Base-by-base conservation (phyloP, 2,797 vertebrate genomes). In the Gymnopithys bicolor region DNA sequence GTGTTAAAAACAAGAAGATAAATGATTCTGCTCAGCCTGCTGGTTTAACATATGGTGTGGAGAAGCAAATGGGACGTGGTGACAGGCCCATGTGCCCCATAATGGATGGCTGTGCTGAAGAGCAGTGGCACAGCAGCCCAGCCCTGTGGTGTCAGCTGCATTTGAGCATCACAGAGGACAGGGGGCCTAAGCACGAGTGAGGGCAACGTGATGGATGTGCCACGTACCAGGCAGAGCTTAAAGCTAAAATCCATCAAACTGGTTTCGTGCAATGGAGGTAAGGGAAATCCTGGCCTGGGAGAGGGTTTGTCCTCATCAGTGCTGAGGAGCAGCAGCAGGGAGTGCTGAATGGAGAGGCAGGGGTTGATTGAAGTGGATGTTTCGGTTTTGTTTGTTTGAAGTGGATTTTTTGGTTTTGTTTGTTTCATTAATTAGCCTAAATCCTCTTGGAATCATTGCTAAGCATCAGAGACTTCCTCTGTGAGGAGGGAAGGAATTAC, bases 181-280 rank as follows among this genome's bases (percentile, higher is more conserved):
- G 33, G 81, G 25, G 59, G 63, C 39, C n/a, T 19, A 5, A 59
- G 56, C 43, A 7, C 5, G 32, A 49, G 24, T 0, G 9, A 70
- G 70, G 45, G 41, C 18, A 27, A 2, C 0, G 4, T 45, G 75
- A 59, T 59, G 35, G 74, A 69, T 73, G 63, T 46, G 46, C 43
- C 35, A 7, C 0, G 0, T 3, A 8, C 21, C 33, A 35, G 59
- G 13, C 1, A 63, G 55, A 63, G 67, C 28, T 55, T 7, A 32
- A 43, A 84, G 45, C 41, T 75, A 39, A 46, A 60, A 52, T 35
- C 37, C 33, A 1, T 28, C 52, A 25, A 15, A 5, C 64, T 56
- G 63, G 22, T 9, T 87, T 41, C n/a, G 52, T 41, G 73, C 30
- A 23, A 3, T 7, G 39, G n/a, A 43, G 53, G 2, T 3, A 1